A percentile compares a stretch with the other conserved stretches of the same genome.
These are phyloP conservation scores for Hoplostethus atlanticus DNA, from an alignment of 2,797 vertebrate species.

Conservation along the genomic window DNA sequence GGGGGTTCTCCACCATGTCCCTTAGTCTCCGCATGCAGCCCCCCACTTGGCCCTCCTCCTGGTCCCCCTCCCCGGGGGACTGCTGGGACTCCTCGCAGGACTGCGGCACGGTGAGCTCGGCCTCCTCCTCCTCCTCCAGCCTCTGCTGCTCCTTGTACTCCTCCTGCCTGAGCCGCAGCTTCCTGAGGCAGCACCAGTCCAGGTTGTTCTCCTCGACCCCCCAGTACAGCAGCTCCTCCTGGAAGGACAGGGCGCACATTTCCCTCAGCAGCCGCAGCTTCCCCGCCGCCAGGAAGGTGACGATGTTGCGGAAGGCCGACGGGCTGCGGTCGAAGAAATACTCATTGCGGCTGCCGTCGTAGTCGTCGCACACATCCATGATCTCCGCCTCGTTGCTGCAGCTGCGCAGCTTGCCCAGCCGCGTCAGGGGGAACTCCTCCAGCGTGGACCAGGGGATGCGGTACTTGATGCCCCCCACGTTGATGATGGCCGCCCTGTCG, in stretches of 20 bases:
- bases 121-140: constrained; percentile 81
- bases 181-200: constrained; percentile 95
- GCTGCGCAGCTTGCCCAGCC: constrained; percentile 91
- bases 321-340: constrained; percentile 98
- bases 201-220: constrained; percentile 93
- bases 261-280: constrained; percentile 94
- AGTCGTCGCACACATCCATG: constrained; percentile 96
- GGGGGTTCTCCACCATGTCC: constrained; percentile 96
- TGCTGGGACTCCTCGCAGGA: constrained; percentile 81
- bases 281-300: constrained; percentile 94
- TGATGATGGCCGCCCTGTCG: constrained; percentile 90
- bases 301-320: constrained; percentile 94
- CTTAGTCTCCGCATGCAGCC: constrained; percentile 89
- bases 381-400: constrained; percentile 94
- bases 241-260: constrained; percentile 95
- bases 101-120: constrained; percentile 68
- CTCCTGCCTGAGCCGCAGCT: constrained; percentile 93
- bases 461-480: constrained; percentile 95
- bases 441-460: constrained; percentile 94
- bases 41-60: constrained; percentile 71
- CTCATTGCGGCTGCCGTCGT: constrained; percentile 92
- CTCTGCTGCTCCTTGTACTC: constrained; percentile 89
- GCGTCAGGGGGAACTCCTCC: constrained; percentile 93
- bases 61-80: constrained; percentile 30
- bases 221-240: constrained; percentile 98